Conservation (phyloP, 2,797 vertebrate species). For the Rhinoraja longicauda region DNA sequence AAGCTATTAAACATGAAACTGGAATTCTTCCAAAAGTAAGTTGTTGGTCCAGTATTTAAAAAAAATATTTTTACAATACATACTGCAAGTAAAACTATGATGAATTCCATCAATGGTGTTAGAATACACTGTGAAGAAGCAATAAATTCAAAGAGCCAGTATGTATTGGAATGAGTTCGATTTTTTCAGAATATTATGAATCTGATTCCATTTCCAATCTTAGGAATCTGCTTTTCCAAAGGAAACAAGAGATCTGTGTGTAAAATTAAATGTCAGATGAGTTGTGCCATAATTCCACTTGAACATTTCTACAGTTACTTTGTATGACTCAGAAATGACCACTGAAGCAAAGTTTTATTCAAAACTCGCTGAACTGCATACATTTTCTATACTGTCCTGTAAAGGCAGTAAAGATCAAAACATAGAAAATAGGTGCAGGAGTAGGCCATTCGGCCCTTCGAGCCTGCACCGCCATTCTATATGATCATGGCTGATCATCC, state of each 20-base stretch:
- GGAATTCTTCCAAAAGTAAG: slow-evolving; percentile 78
- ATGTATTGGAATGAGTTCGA: background rate
- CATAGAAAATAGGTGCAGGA: too few species aligned
- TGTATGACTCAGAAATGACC: background rate
- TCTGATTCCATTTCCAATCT: background rate
- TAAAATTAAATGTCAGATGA: background rate
- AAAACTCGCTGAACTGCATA: background rate
- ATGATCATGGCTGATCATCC: too few species aligned
- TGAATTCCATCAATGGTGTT: background rate
- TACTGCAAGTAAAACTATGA: background rate
- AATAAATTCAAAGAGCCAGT: background rate
- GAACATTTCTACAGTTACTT: background rate
- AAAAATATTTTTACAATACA: background rate
- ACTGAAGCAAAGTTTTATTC: background rate
- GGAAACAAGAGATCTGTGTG: background rate
- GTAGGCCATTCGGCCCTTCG: too few species aligned
- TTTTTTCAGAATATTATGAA: background rate
- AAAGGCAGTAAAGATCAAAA: too few species aligned
- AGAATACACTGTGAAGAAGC: background rate
- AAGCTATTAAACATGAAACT: slow-evolving; percentile 79
- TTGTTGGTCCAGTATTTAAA: background rate
- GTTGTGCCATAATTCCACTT: background rate
- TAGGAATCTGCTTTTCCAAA: background rate
- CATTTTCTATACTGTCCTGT: background rate
- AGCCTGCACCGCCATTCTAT: too few species aligned